Evolutionary conservation across 2,888 invertebrate species (phyloP), one percentile per base, ranked within the genome.

Genomic region (Stictocephala bisonia): DNA sequence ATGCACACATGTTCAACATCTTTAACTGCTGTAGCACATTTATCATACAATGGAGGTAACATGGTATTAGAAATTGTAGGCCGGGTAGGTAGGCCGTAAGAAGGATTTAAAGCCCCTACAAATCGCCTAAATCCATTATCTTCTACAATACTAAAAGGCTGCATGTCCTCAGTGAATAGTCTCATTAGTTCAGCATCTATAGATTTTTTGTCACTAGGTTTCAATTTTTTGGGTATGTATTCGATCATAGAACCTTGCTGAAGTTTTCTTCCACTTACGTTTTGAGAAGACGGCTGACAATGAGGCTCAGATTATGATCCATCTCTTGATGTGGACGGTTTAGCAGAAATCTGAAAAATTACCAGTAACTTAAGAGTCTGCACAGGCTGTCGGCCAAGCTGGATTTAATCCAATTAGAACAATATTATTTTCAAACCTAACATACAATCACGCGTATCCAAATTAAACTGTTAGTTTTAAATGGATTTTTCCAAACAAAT

Each of bases 91-190:
- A 51, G 15, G 7, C 13, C 15, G 24, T 51, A 51, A 4, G 51
- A 15, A 11, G 51, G 51, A 26, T 51, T 51, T 6, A 51, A 15
- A n/a, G 51, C 24, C n/a, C 27, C 27, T 7, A 51, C 51, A 51
- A 20, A 51, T 24, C 3, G 27, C 27, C n/a, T 51, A 4, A 51
- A 51, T n/a, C 51, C 51, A 3, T 20, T 51, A 26, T 51, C 51
- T 27, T 50, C 51, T n/a, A 51, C 51, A 6, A 51, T 20, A 3
- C 51, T 20, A 20, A 24, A 51, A 4, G 51, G 51, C 26, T 51
- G 51, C 51, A 51, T 51, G 51, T 51, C 51, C 3, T 26, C 51
- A 24, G 51, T 51, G n/a, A 51, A 51, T 18, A 51, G 51, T 11
- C 6, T 15, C 22, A 51, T 51, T 51, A 51, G 24, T 22, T 51